These are phyloP conservation scores for Euplagia quadripunctaria DNA, from an alignment of 2,888 invertebrate genomes.

Conservation along the genomic window DNA sequence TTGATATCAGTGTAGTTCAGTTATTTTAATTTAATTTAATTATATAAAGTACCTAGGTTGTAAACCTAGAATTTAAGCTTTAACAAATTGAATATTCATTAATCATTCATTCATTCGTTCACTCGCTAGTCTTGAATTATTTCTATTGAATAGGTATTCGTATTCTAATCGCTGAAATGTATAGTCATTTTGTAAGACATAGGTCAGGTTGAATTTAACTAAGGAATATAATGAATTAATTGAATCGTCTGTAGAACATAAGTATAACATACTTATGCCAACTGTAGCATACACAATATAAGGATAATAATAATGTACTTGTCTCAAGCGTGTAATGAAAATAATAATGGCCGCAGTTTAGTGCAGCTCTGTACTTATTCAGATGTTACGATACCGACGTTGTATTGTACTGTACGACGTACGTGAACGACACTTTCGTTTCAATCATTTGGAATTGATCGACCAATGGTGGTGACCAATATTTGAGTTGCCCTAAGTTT, in stretches of 20 bases:
- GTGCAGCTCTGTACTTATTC: not conserved
- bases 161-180: not conserved
- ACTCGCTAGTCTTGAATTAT: not conserved
- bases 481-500: too few relatives aligned
- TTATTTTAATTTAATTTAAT: not conserved
- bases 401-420: too few relatives aligned
- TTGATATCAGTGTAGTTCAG: not conserved
- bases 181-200: not conserved
- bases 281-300: not conserved
- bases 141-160: not conserved
- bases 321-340: too few relatives aligned
- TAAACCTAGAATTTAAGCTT: not conserved
- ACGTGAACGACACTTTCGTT: too few relatives aligned
- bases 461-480: too few relatives aligned
- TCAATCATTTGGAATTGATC: too few relatives aligned
- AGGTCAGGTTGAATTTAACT: not conserved
- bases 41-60: not conserved
- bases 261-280: not conserved
- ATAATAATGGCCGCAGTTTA: not conserved
- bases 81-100: not conserved
- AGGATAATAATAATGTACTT: not conserved
- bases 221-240: not conserved
- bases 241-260: not conserved
- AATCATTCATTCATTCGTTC: not conserved
- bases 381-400: not conserved